Conservation (phyloP, 2,888 invertebrate species). For the Agonopterix heracliana region DNA sequence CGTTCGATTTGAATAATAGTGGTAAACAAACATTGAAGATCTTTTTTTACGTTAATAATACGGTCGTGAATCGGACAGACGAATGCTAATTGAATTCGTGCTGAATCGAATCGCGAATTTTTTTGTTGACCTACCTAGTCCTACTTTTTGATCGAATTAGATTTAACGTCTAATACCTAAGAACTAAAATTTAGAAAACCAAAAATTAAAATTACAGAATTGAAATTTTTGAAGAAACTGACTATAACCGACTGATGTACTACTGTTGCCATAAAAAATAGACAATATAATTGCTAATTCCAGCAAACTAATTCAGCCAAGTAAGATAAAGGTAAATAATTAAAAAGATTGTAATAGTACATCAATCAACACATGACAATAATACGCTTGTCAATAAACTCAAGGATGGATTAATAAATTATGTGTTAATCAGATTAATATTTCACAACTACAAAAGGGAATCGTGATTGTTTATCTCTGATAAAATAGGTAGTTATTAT, state of each 20-base stretch:
- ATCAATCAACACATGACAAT: constrained; percentile 10
- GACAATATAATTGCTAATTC: too few species aligned
- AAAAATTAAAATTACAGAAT: too few species aligned
- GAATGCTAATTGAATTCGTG: background rate
- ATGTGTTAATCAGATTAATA: constrained; percentile 25
- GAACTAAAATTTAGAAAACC: too few species aligned
- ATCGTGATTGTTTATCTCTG: constrained; percentile 21
- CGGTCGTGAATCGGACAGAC: background rate
- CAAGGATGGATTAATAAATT: constrained; percentile 21
- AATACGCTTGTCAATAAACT: background rate
- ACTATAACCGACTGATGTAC: too few species aligned
- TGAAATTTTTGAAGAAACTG: too few species aligned
- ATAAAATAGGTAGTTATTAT: constrained; percentile 22
- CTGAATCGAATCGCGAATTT: too few species aligned
- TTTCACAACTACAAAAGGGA: constrained; percentile 23
- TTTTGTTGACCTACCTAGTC: too few species aligned
- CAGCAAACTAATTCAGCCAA: too few species aligned
- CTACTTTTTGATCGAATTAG: too few species aligned
- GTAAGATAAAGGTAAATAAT: too few species aligned
- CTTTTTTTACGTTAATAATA: background rate
- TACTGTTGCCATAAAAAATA: too few species aligned
- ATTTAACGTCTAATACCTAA: too few species aligned
- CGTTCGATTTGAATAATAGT: constrained; percentile 34
- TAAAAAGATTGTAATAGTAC: background rate
- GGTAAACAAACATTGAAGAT: constrained; percentile 24